Base-by-base conservation (phyloP, 2,113 vertebrate species). In the Oreotragus oreotragus region DNA sequence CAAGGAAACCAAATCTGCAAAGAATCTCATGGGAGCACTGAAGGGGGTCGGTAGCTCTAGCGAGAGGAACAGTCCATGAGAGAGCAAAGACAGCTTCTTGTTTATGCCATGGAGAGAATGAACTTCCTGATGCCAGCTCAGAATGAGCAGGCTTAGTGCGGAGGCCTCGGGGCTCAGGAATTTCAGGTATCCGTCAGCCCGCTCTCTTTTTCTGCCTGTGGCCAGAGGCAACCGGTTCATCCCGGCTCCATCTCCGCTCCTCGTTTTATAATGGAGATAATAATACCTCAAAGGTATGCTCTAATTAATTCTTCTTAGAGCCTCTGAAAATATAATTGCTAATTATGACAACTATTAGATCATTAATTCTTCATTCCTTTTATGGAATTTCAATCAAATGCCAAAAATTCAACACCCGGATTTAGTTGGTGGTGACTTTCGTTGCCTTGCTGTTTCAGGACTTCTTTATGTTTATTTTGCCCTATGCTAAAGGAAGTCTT, bases 301-400 rank as follows among this genome's bases (percentile, higher is more conserved):
- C 79, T 94, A 96, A 97, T 97, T 95, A 97, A 95, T 98, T 94
- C 97, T 93, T 90, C 91, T 81, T 93, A 91, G 70, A 90, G 43
- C 81, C 73, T 97, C 88, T 25, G 66, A 96, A 96, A 92, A 79
- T 97, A 84, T 95, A 97, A 93, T 95, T 80, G 60, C 96, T 98
- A 90, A 94, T 97, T 97, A 96, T 88, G 83, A 70, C 87, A 93
- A 81, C 88, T 49, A 60, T 90, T 84, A 97, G 76, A 89, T 90
- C 83, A 95, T 97, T 95, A 84, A 66, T 95, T 95, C 83, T 97
- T 97, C 53, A 85, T 79, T 90, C 36, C 27, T 94, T 97, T 95
- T 88, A 79, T 97, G 91, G 83, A 96, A 94, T 83, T 96, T 76
- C 73, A 96, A 77, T 80, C n/a, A 28, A 94, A 95, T 92, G 92